Evolutionary conservation across 2,888 invertebrate genomes (phyloP).

Genomic region (Papilio gigon): DNA sequence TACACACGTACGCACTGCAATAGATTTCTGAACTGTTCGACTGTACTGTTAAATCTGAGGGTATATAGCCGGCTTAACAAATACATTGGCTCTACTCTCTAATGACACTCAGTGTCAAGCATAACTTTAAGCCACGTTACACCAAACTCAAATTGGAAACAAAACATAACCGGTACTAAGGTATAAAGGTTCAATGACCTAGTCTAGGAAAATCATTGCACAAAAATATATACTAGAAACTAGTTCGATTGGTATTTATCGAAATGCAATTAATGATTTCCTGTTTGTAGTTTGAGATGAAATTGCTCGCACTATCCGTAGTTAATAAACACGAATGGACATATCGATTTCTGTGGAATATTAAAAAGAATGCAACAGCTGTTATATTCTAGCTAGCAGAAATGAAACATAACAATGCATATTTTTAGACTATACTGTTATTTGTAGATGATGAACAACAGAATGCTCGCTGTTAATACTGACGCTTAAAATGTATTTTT

Average conservation of each 20-base stretch:
- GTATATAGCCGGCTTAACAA: no score
- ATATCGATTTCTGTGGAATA: slow-evolving; percentile 16
- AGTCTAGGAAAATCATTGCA: not conserved
- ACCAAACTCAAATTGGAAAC: no score
- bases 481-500: slow-evolving; percentile 17
- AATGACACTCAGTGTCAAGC: no score
- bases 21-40: no score
- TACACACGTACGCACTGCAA: no score
- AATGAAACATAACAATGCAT: slow-evolving; percentile 27
- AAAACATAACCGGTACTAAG: no score
- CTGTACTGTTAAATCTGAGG: no score
- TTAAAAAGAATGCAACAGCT: slow-evolving; percentile 29
- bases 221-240: not conserved
- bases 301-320: not conserved
- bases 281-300: not conserved
- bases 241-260: not conserved
- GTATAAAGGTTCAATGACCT: not conserved
- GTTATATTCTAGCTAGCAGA: slow-evolving; percentile 11
- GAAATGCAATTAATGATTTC: slow-evolving; percentile 1
- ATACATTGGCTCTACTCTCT: no score
- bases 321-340: slow-evolving; percentile 13
- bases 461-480: slow-evolving; percentile 25
- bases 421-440: slow-evolving; percentile 32
- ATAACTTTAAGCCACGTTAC: no score
- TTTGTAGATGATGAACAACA: slow-evolving; percentile 35